Evolutionary conservation across 23 tunicate species (phyloP).

Genomic region (Trididemnum clinides): DNA sequence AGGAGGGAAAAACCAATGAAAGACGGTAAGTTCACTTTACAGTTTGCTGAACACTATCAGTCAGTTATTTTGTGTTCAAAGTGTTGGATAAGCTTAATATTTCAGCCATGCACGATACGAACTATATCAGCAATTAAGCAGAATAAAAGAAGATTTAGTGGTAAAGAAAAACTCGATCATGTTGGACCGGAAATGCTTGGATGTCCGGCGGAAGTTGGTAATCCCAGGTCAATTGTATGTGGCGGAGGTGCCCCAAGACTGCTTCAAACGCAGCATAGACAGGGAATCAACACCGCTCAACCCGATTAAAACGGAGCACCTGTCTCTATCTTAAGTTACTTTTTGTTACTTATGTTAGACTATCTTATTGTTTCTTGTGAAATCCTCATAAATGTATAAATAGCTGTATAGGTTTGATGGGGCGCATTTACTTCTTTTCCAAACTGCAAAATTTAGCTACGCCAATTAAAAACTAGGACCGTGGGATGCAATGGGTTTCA

Average conservation of each 20-base stretch:
- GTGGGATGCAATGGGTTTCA: too few relatives aligned
- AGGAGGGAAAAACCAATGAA: too few relatives aligned
- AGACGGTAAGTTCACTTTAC: too few relatives aligned
- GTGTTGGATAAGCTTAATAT: not conserved
- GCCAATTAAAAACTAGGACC: too few relatives aligned
- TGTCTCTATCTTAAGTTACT: not conserved
- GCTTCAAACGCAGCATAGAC: slow-evolving; percentile 7
- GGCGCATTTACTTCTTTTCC: too few relatives aligned
- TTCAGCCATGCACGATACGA: slow-evolving; percentile 54
- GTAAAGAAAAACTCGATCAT: slow-evolving; percentile 45
- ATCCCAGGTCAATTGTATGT: slow-evolving; percentile 56
- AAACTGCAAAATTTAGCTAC: too few relatives aligned
- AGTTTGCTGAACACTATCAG: too few relatives aligned
- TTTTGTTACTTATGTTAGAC: too few relatives aligned
- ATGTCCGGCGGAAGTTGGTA: slow-evolving; percentile 46
- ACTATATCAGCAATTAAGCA: slow-evolving; percentile 34
- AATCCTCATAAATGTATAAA: too few relatives aligned
- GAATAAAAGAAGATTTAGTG: slow-evolving; percentile 58
- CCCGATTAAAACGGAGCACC: not conserved
- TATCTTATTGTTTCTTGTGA: too few relatives aligned
- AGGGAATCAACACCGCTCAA: not conserved
- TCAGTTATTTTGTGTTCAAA: too few relatives aligned
- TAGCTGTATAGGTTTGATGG: too few relatives aligned
- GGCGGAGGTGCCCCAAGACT: slow-evolving; percentile 34
- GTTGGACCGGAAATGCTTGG: slow-evolving; percentile 61